Evolutionary conservation across 2,797 vertebrate species (phyloP).

Genomic region (Myotis pilosus): DNA sequence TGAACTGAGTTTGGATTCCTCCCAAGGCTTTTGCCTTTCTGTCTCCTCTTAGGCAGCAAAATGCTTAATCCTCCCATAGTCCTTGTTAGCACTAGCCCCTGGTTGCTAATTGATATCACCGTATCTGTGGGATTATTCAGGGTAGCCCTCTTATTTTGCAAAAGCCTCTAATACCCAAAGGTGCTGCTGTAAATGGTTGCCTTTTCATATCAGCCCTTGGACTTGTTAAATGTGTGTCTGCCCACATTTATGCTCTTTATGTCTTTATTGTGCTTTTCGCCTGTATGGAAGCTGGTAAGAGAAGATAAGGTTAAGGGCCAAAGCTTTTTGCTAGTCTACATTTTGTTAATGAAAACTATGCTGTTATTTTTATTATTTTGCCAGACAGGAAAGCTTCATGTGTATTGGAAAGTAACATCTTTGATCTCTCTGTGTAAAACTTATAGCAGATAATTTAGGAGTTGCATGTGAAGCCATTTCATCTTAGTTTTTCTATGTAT

Average conservation of each 20-base stretch:
- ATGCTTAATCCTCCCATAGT: neutral
- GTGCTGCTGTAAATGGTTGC: neutral
- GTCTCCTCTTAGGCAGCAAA: neutral
- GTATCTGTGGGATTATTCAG: neutral
- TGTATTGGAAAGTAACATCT: neutral
- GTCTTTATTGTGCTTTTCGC: neutral
- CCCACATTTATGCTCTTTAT: neutral
- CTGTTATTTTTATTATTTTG: neutral
- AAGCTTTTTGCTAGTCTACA: neutral
- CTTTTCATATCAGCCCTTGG: neutral
- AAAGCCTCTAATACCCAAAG: neutral
- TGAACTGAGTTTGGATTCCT: neutral
- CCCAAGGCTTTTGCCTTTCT: neutral
- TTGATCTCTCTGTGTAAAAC: conserved; percentile 1
- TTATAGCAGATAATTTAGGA: neutral
- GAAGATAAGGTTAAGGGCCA: neutral
- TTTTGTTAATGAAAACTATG: conserved; percentile 3
- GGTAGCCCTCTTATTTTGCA: neutral
- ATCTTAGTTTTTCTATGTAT: neutral
- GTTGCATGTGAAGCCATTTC: neutral
- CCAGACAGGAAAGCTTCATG: neutral
- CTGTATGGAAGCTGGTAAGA: neutral
- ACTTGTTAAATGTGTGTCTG: neutral
- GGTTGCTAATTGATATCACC: neutral
- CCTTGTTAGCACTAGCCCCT: neutral